phyloP scores from a whole-genome alignment of 2,113 vertebrate species.

The Vulpes ferrilata region DNA sequence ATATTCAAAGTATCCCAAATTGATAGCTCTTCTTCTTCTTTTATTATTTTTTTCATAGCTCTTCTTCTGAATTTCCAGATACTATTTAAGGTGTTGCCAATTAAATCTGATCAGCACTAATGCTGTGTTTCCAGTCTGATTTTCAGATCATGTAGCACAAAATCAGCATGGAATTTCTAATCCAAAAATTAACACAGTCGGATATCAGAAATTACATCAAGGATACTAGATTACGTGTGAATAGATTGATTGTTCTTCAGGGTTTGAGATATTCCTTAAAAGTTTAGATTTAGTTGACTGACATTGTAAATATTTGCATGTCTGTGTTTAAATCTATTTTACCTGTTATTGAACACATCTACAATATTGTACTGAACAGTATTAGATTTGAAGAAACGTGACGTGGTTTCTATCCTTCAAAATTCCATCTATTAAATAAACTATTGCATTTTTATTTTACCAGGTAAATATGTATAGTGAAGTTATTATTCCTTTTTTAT shows the following conservation, averaged over 20 bases:
- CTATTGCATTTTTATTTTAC: background rate
- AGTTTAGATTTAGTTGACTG: background rate
- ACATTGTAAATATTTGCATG: background rate
- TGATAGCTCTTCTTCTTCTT: constrained; percentile 16
- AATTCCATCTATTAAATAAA: background rate
- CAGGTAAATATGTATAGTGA: background rate
- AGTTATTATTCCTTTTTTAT: background rate
- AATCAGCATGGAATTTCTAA: constrained; percentile 69
- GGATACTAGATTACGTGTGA: background rate
- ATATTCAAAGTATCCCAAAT: constrained; percentile 46
- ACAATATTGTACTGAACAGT: background rate
- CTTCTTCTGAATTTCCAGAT: constrained; percentile 45
- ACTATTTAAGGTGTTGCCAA: constrained; percentile 54
- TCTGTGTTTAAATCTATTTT: background rate
- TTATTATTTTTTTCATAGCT: background rate
- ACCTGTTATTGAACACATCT: background rate
- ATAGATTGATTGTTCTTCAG: background rate
- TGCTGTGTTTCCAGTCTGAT: constrained; percentile 56
- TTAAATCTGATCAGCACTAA: constrained; percentile 68
- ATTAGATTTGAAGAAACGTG: background rate
- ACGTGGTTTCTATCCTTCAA: background rate
- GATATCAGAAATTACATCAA: constrained; percentile 54
- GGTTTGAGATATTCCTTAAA: background rate
- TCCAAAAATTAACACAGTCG: constrained; percentile 58
- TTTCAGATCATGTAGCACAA: constrained; percentile 64